Percentiles rank a stretch among this genome's conserved stretches.
Conservation (phyloP, 1,140 invertebrate genomes). For the Prorops nasuta region DNA sequence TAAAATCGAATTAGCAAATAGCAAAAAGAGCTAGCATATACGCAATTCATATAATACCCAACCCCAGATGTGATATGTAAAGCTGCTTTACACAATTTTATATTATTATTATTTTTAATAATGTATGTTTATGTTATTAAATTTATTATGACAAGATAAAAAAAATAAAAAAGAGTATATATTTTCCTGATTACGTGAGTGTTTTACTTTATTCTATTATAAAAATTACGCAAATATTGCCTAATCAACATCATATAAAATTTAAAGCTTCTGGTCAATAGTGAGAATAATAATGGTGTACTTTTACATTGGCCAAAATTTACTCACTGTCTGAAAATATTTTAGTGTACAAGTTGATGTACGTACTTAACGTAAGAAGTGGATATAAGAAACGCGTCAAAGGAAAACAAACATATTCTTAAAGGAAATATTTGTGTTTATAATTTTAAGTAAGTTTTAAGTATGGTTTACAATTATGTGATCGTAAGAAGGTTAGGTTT, state of each 20-base stretch:
- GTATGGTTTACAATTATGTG: too few relatives aligned
- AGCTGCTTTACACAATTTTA: conserved; percentile 52
- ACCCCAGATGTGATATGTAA: conserved; percentile 57
- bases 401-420: too few relatives aligned
- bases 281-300: too few relatives aligned
- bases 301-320: too few relatives aligned
- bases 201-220: neutral
- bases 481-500: neutral
- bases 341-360: too few relatives aligned
- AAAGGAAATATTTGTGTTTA: too few relatives aligned
- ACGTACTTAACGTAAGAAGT: too few relatives aligned
- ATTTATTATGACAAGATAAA: conserved; percentile 41
- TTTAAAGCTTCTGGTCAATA: too few relatives aligned
- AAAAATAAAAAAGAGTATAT: conserved; percentile 34
- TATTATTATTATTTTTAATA: conserved; percentile 46
- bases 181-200: conserved; percentile 15
- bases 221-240: neutral
- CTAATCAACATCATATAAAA: neutral
- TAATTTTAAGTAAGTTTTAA: too few relatives aligned
- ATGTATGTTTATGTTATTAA: conserved; percentile 46
- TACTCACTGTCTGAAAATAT: too few relatives aligned
- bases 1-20: conserved; percentile 22
- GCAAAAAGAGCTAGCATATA: conserved; percentile 16
- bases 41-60: conserved; percentile 36
- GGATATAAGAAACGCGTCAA: too few relatives aligned